Base-by-base conservation (phyloP, 2,888 invertebrate species). In the Lutraria lutraria region DNA sequence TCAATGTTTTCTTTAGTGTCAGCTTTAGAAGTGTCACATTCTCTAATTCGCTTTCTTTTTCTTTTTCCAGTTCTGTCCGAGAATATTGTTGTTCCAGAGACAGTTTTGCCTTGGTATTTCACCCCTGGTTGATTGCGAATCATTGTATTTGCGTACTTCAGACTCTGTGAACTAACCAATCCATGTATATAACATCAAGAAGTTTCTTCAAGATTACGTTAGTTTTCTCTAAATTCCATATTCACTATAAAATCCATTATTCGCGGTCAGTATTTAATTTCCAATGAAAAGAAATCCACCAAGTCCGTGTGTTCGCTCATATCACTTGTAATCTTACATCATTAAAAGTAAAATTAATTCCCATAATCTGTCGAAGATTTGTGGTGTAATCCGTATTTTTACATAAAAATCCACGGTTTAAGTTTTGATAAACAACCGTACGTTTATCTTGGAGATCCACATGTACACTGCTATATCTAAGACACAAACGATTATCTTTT, bases 21-120 rank as follows among this genome's bases (percentile, higher is more conserved):
- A 16, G 25, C n/a, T 31, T 84, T 88, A 72, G 84, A 54, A 12
- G 85, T 72, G 43, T 85, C 81, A 25, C 86, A 82, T 43, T 86
- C 85, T 54, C 63, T 85, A 29, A 68, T 76, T 82, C 85, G 29
- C 53, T 83, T 76, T 60, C 79, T 86, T 52, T 88, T 88, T 12
- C 85, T 53, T 85, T 88, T 88, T 16, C 79, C 83, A 16, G 21
- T 34, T 82, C 79, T 86, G 21, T 85, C 88, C 0, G 72, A 54
- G n/a, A 79, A 85, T 13, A 56, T 85, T 31, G 43, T 76, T 6
- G 85, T 85, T 21, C 85, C 85, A 31, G 76, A 56, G n/a, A 34
- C 21, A 13, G 43, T 60, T 85, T 79, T 80, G 13, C 85, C 80
- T 43, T 85, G 85, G 31, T 16, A 85, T 43, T 31, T 79, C 12